These are phyloP conservation scores for Trinorchestia longiramus DNA, from an alignment of 1,140 invertebrate genomes.

Conservation along the genomic window DNA sequence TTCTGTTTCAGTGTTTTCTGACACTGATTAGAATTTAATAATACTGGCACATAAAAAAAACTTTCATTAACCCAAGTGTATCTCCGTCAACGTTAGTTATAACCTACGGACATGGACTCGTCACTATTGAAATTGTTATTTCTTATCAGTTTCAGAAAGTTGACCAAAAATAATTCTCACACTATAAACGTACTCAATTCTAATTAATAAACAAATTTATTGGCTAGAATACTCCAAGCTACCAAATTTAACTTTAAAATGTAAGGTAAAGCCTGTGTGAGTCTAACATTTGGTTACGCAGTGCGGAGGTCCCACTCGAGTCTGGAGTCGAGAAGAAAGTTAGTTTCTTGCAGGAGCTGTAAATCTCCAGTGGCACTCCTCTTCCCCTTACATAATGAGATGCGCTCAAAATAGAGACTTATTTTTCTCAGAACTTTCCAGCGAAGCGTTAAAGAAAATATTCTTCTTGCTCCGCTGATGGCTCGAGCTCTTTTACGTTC, in stretches of 20 bases:
- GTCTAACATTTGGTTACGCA: background rate
- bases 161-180: background rate
- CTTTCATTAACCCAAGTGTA: background rate
- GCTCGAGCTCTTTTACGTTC: constrained; percentile 44
- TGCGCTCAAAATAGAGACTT: constrained; percentile 51
- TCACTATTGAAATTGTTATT: background rate
- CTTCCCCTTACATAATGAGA: constrained; percentile 50
- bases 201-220: background rate
- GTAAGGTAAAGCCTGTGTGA: background rate
- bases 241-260: background rate
- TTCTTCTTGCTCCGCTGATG: constrained; percentile 47
- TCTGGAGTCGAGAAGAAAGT: constrained; percentile 16
- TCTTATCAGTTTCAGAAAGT: background rate
- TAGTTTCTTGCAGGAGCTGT: constrained; percentile 40
- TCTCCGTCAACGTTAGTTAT: background rate
- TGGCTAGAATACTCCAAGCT: background rate
- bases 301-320: constrained; percentile 1
- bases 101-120: background rate
- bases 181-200: background rate
- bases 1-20: background rate
- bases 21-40: background rate
- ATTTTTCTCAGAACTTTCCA: constrained; percentile 22
- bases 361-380: constrained; percentile 53
- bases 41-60: background rate
- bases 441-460: constrained; percentile 49